Percentiles rank a stretch among this genome's conserved stretches.
Evolutionary conservation across 2,113 vertebrate genomes (phyloP).

Genomic region (Pampusana beccarii): DNA sequence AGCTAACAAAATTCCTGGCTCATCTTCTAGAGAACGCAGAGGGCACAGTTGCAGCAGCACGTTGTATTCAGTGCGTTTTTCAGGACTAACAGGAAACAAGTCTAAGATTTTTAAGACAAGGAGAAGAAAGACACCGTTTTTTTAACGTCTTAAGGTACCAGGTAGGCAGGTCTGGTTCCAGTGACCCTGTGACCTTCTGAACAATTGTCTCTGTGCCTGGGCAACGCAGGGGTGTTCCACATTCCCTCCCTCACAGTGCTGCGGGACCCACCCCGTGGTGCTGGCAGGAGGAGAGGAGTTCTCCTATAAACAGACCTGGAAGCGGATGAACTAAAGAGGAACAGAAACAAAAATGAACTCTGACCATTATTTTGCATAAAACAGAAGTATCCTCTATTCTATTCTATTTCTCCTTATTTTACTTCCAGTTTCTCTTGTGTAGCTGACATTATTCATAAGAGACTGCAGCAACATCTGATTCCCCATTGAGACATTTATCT

Average conservation of each 20-base stretch:
- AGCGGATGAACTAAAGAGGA: neutral
- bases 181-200: neutral
- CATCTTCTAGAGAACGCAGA: neutral
- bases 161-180: neutral
- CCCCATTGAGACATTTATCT: fast-evolving
- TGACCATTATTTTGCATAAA: neutral
- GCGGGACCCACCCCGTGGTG: neutral
- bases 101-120: neutral
- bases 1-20: neutral
- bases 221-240: neutral
- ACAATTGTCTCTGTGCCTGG: neutral
- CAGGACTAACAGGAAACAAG: neutral
- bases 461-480: neutral
- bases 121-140: neutral
- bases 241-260: fast-evolving
- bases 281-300: neutral
- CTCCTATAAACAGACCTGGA: neutral
- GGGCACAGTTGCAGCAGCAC: neutral
- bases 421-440: neutral
- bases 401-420: conserved; percentile 6
- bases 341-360: conserved; percentile 13
- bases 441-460: neutral
- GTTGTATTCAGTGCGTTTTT: neutral
- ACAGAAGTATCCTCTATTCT: neutral
- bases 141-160: neutral